Percentiles rank a stretch among this genome's conserved stretches.
These are phyloP conservation scores for Trachops cirrhosus DNA, from an alignment of 2,797 vertebrate species.

Conservation along the genomic window DNA sequence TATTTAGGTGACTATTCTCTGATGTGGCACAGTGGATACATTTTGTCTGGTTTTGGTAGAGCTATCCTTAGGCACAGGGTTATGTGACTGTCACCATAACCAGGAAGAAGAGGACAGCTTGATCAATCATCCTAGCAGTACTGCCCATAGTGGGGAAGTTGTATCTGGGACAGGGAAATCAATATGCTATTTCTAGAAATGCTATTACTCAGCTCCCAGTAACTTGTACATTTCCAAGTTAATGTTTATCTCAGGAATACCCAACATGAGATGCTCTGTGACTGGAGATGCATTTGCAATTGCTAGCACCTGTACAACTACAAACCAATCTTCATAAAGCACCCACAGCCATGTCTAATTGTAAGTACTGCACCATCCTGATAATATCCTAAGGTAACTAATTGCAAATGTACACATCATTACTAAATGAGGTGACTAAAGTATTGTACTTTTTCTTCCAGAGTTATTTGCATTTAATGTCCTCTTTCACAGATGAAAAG, in stretches of 20 bases:
- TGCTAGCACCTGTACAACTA: background rate
- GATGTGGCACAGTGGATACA: background rate
- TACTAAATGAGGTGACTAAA: conserved; percentile 32
- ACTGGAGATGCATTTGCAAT: background rate
- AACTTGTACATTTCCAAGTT: conserved; percentile 33
- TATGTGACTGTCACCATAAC: background rate
- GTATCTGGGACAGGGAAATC: background rate
- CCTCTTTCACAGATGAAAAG: background rate
- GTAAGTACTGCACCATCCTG: background rate
- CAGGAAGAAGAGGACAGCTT: background rate
- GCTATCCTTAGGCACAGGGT: background rate
- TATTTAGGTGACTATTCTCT: background rate
- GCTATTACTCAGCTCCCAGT: background rate
- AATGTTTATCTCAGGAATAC: conserved; percentile 16
- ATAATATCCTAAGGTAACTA: conserved; percentile 2
- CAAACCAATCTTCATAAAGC: conserved; percentile 44
- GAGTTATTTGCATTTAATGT: background rate
- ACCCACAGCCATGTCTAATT: background rate
- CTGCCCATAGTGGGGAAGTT: background rate
- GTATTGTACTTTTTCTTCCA: background rate
- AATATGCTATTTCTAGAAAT: background rate
- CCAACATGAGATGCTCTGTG: background rate
- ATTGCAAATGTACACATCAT: conserved; percentile 21
- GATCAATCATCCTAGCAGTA: background rate
- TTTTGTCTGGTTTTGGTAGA: background rate